These are phyloP conservation scores for Portevinia maculata DNA, from an alignment of 2,888 invertebrate genomes.

Conservation along the genomic window DNA sequence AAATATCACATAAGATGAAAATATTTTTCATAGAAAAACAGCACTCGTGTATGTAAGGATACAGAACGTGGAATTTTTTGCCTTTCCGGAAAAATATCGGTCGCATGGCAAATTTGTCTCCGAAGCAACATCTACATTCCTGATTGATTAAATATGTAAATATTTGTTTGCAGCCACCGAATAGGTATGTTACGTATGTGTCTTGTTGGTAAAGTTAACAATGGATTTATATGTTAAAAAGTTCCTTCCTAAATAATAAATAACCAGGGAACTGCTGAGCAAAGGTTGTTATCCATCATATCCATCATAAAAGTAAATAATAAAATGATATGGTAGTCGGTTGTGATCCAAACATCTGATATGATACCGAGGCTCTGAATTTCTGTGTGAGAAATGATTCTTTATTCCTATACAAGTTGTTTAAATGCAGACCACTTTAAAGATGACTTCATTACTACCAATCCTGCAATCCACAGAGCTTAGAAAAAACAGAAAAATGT, in stretches of 20 bases:
- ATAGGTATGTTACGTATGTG: not conserved
- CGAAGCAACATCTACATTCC: conserved; percentile 9
- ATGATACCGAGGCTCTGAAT: too few species aligned
- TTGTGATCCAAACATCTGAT: too few species aligned
- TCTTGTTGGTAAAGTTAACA: conserved; percentile 10
- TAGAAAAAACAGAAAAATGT: too few species aligned
- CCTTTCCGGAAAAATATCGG: not conserved
- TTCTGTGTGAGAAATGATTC: too few species aligned
- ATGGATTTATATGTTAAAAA: conserved; percentile 13
- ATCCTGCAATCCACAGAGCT: too few species aligned
- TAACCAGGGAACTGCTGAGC: conserved; percentile 15
- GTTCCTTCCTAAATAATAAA: conserved; percentile 36
- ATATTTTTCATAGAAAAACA: conserved; percentile 29
- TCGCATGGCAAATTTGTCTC: not conserved
- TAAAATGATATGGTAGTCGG: not conserved
- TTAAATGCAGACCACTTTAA: too few species aligned
- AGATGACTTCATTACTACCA: too few species aligned
- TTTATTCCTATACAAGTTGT: too few species aligned
- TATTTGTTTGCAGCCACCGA: not conserved
- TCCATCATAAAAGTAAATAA: conserved; percentile 1
- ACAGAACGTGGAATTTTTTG: conserved; percentile 1
- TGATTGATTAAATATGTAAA: conserved; percentile 49
- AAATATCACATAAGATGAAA: conserved; percentile 27
- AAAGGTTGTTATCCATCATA: conserved; percentile 28
- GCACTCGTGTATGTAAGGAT: conserved; percentile 44